Evolutionary conservation across 2,797 vertebrate species (phyloP).

Genomic region (Clarias laeviceps): DNA sequence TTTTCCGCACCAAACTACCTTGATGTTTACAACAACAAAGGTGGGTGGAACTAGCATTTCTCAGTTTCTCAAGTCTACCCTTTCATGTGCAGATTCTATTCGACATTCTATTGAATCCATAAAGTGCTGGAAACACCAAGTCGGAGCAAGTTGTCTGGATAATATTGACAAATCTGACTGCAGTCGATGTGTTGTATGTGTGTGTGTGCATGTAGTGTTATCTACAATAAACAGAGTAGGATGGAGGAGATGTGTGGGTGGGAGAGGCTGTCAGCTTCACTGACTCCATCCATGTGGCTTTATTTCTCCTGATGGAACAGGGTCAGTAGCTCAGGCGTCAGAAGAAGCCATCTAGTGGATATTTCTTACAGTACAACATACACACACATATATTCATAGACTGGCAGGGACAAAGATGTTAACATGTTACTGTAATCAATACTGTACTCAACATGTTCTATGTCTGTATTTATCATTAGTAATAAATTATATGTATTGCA

Average conservation of each 20-base stretch:
- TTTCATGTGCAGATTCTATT: background rate
- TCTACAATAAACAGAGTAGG: constrained; percentile 25
- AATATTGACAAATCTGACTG: constrained; percentile 13
- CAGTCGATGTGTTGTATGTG: background rate
- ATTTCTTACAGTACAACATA: constrained; percentile 23
- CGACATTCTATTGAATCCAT: background rate
- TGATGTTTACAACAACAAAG: constrained; percentile 88
- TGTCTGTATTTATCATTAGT: background rate
- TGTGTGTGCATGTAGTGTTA: constrained; percentile 14
- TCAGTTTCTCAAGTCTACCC: background rate
- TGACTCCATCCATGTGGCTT: constrained; percentile 76
- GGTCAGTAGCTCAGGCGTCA: constrained; percentile 68
- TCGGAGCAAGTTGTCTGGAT: background rate
- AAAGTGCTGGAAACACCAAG: background rate
- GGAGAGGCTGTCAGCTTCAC: constrained; percentile 70
- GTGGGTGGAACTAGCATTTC: constrained; percentile 68
- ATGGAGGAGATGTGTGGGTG: constrained; percentile 58
- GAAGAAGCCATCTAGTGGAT: constrained; percentile 72
- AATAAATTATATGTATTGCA: background rate
- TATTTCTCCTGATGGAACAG: constrained; percentile 74
- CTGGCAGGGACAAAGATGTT: background rate
- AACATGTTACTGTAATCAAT: background rate
- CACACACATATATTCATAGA: background rate
- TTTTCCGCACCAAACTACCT: constrained; percentile 99
- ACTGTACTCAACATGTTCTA: background rate